These are phyloP conservation scores for Pinna nobilis DNA, from an alignment of 1,140 invertebrate species.

Conservation along the genomic window DNA sequence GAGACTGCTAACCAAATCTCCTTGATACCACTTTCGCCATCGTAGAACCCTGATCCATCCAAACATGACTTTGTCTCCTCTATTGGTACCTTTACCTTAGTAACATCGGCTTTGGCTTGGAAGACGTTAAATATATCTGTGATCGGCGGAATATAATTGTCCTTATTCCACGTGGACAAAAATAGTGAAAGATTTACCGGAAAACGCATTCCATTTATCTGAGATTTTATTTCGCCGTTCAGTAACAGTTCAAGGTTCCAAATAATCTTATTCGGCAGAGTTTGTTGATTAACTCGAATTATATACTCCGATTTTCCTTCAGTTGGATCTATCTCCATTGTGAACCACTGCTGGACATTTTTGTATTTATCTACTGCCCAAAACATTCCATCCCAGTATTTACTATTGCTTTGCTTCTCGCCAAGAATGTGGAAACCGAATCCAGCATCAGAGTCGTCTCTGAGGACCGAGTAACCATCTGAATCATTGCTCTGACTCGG, in stretches of 20 bases:
- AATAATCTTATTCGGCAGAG: not conserved
- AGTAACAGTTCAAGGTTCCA: slow-evolving; percentile 20
- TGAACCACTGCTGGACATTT: slow-evolving; percentile 9
- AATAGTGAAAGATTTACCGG: not conserved
- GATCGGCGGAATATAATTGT: slow-evolving; percentile 20
- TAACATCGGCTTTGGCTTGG: slow-evolving; percentile 14
- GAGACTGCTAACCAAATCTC: slow-evolving; percentile 37
- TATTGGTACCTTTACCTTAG: slow-evolving; percentile 12
- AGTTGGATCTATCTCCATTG: slow-evolving; percentile 32
- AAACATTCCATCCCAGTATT: slow-evolving; percentile 35
- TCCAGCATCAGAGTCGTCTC: slow-evolving; percentile 5
- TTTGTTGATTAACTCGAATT: slow-evolving; percentile 16
- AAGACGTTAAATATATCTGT: slow-evolving; percentile 22
- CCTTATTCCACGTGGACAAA: slow-evolving; percentile 27
- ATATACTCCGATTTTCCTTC: not conserved
- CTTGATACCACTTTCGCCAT: slow-evolving; percentile 34
- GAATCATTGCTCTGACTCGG: not conserved
- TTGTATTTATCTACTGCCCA: slow-evolving; percentile 30
- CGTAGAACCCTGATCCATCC: slow-evolving; percentile 32
- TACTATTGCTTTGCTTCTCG: not conserved
- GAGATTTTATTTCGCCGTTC: slow-evolving; percentile 27
- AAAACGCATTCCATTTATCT: slow-evolving; percentile 12
- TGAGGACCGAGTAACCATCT: no score
- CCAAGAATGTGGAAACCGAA: slow-evolving; percentile 30
- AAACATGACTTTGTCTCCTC: slow-evolving; percentile 12